phyloP scores from a whole-genome alignment of 2,888 invertebrate genomes.

The Hydrotaea cyrtoneurina region DNA sequence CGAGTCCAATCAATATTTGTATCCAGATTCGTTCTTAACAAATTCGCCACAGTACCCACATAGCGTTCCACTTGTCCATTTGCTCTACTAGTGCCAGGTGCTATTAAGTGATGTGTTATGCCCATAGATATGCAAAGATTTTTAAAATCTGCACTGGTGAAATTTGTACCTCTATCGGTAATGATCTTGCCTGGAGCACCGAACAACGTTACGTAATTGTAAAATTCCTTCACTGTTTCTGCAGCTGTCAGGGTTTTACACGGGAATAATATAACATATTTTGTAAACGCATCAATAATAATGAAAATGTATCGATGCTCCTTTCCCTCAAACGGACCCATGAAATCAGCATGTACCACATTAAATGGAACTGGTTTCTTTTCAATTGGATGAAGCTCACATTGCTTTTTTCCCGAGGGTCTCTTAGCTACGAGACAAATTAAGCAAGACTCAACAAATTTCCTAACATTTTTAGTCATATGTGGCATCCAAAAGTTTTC shows the following conservation, averaged over 20 bases:
- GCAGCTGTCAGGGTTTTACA: slow-evolving; percentile 60
- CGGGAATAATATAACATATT: slow-evolving; percentile 54
- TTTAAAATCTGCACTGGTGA: too few relatives aligned
- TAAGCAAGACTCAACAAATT: slow-evolving; percentile 58
- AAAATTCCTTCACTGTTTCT: slow-evolving; percentile 52
- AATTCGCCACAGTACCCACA: slow-evolving; percentile 42
- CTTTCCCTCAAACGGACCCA: slow-evolving; percentile 55
- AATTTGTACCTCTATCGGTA: slow-evolving; percentile 47
- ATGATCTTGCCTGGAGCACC: slow-evolving; percentile 50
- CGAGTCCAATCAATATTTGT: slow-evolving; percentile 54
- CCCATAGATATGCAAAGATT: slow-evolving; percentile 44
- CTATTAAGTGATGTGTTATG: slow-evolving; percentile 46
- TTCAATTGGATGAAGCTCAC: slow-evolving; percentile 59
- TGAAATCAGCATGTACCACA: slow-evolving; percentile 41
- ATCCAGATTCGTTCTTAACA: slow-evolving; percentile 55
- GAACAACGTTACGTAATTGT: slow-evolving; percentile 56
- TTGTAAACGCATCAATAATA: slow-evolving; percentile 59
- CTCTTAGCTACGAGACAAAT: slow-evolving; percentile 52
- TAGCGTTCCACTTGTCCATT: neutral
- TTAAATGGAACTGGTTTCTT: slow-evolving; percentile 50
- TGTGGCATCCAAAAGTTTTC: slow-evolving; percentile 60
- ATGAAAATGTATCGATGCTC: slow-evolving; percentile 35
- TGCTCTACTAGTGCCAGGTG: slow-evolving; percentile 48
- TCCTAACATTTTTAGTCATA: too few relatives aligned
- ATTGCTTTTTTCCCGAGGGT: too few relatives aligned